Evolutionary conservation across 2,797 vertebrate species (phyloP).

Genomic region (Parotocinclus haroldoi): DNA sequence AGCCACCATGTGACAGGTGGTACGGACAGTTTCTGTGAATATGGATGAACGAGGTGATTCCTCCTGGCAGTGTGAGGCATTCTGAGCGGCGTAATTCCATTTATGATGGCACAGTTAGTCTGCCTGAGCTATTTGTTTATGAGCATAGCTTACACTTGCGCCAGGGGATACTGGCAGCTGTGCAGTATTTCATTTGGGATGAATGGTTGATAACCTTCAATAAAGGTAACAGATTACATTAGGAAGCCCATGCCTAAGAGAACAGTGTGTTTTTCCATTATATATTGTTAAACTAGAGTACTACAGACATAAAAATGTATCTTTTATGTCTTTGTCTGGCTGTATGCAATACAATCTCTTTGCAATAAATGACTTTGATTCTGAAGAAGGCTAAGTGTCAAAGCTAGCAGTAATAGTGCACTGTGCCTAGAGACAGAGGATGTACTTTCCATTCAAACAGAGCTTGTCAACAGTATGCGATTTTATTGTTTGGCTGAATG

Average conservation of each 20-base stretch:
- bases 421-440: neutral
- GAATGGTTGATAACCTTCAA: constrained; percentile 15
- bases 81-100: neutral
- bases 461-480: constrained; percentile 4
- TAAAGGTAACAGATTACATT: neutral
- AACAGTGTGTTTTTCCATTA: too few relatives aligned
- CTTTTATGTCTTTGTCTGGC: neutral
- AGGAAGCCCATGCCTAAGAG: too few relatives aligned
- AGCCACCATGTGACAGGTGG: too few relatives aligned
- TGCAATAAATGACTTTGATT: neutral
- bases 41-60: too few relatives aligned
- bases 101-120: neutral
- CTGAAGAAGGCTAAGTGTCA: too few relatives aligned
- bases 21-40: too few relatives aligned
- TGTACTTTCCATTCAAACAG: constrained; percentile 4
- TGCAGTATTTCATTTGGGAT: constrained; percentile 20
- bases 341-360: neutral
- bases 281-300: too few relatives aligned
- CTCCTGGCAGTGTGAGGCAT: too few relatives aligned
- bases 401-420: too few relatives aligned
- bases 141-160: neutral
- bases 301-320: neutral
- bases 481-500: constrained; percentile 18
- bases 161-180: constrained; percentile 13
- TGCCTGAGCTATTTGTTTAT: neutral